These are phyloP conservation scores for Lasioglossum marginatum DNA, from an alignment of 2,888 invertebrate species.

Conservation along the genomic window DNA sequence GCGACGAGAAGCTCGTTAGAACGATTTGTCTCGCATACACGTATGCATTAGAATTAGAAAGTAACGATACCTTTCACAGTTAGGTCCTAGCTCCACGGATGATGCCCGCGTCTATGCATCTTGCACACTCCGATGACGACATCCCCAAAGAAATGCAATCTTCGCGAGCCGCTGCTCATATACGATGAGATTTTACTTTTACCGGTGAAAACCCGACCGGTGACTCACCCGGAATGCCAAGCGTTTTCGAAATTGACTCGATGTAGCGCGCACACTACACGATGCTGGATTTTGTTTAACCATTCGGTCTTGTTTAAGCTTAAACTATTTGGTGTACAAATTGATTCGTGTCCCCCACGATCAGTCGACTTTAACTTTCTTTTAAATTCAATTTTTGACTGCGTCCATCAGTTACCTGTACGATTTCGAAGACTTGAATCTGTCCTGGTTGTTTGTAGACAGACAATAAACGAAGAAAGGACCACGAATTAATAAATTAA, in stretches of 20 bases:
- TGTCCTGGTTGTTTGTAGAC: background rate
- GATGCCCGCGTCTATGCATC: conserved; percentile 30
- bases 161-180: background rate
- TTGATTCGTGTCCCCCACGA: no score
- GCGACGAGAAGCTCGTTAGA: conserved; percentile 20
- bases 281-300: background rate
- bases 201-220: conserved; percentile 41
- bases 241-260: background rate
- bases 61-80: conserved; percentile 56
- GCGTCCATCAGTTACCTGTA: background rate
- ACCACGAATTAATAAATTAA: background rate
- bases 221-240: conserved; percentile 17
- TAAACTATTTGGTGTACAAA: no score
- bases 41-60: conserved; percentile 67
- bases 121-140: background rate
- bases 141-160: conserved; percentile 32
- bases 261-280: background rate
- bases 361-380: no score
- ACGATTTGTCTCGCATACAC: conserved; percentile 17
- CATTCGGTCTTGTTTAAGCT: background rate
- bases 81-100: conserved; percentile 22
- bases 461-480: no score
- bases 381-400: background rate
- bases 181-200: conserved; percentile 39
- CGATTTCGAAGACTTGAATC: background rate